Evolutionary conservation across 2,888 invertebrate genomes (phyloP).

Genomic region (Abrostola tripartita): DNA sequence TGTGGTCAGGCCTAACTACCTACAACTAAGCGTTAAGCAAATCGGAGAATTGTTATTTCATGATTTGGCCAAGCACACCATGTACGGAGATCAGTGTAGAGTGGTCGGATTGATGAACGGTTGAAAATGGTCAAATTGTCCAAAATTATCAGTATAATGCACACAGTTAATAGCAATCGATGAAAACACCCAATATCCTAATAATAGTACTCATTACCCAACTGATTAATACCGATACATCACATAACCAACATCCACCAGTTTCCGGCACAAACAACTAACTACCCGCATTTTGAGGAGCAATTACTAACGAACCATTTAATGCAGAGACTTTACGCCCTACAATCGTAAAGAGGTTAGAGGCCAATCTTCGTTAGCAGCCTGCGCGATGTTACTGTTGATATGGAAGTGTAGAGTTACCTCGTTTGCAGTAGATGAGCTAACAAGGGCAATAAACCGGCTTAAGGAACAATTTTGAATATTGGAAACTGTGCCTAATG

Average conservation of each 20-base stretch:
- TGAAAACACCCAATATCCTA: conserved; percentile 16
- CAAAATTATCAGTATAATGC: conserved; percentile 30
- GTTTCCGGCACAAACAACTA: conserved; percentile 53
- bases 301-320: conserved; percentile 59
- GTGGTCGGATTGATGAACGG: not conserved
- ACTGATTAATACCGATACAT: conserved; percentile 47
- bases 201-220: conserved; percentile 42
- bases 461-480: conserved; percentile 43
- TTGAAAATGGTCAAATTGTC: conserved; percentile 12
- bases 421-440: conserved; percentile 49
- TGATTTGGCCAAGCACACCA: not conserved
- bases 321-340: conserved; percentile 21
- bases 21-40: too few relatives aligned
- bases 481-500: conserved; percentile 25
- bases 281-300: conserved; percentile 64
- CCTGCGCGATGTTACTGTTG: conserved; percentile 54
- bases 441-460: conserved; percentile 42
- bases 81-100: not conserved
- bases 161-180: conserved; percentile 20
- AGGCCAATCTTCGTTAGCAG: conserved; percentile 24
- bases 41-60: too few relatives aligned
- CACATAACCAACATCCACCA: conserved; percentile 33
- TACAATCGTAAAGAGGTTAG: conserved; percentile 1
- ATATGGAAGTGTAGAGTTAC: conserved; percentile 63
- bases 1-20: too few relatives aligned